Evolutionary conservation across 2,113 vertebrate genomes (phyloP).

Genomic region (Hemiprocne comata): DNA sequence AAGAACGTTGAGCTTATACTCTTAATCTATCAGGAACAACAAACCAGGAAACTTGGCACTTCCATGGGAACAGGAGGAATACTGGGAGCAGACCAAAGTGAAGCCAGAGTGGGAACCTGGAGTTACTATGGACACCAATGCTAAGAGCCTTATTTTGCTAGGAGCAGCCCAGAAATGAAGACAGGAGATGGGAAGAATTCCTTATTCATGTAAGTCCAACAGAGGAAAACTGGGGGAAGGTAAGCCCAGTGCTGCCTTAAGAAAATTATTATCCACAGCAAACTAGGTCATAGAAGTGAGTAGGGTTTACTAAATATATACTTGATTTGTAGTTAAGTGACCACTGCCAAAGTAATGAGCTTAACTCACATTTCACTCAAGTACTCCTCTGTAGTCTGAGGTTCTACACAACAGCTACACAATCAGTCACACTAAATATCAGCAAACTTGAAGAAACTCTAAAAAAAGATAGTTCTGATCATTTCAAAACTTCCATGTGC

Average conservation of each 20-base stretch:
- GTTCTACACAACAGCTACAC: background rate
- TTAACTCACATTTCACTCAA: background rate
- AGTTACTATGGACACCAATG: fast-evolving
- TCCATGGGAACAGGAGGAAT: background rate
- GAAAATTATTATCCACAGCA: background rate
- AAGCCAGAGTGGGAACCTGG: background rate
- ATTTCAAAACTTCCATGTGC: background rate
- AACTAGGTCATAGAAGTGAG: background rate
- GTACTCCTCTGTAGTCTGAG: background rate
- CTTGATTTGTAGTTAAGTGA: background rate
- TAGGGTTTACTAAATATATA: background rate
- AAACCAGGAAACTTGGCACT: background rate
- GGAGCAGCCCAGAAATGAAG: background rate
- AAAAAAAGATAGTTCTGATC: background rate
- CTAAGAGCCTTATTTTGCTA: background rate
- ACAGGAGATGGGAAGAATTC: background rate
- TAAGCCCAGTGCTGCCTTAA: background rate
- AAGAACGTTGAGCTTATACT: background rate
- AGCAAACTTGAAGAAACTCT: background rate
- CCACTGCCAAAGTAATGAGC: background rate
- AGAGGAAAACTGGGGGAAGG: background rate
- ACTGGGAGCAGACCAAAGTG: background rate
- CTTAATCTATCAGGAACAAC: background rate
- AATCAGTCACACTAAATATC: background rate
- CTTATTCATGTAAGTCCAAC: background rate